Evolutionary conservation across 2,888 invertebrate genomes (phyloP).

Genomic region (Strigamia maritima): DNA sequence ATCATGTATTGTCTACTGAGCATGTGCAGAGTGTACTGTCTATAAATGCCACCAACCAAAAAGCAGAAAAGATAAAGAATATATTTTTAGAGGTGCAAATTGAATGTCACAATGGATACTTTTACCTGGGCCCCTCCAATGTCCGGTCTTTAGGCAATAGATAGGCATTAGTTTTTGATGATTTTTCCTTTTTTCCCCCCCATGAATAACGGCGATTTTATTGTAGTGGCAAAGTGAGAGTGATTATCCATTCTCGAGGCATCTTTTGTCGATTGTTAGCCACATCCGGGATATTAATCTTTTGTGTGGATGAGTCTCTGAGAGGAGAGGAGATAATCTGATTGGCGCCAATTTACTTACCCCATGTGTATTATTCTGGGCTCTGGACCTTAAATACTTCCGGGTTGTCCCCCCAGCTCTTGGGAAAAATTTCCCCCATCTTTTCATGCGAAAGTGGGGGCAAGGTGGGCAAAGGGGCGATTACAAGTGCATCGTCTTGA

Average conservation of each 20-base stretch:
- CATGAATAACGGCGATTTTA: no score
- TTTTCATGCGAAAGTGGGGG: not conserved
- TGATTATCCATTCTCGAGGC: not conserved
- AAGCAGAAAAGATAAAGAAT: no score
- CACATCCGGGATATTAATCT: conserved; percentile 1
- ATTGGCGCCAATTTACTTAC: not conserved
- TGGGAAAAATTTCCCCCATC: not conserved
- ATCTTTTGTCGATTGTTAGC: not conserved
- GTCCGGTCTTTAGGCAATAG: no score
- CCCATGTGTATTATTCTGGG: not conserved
- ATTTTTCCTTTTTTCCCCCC: no score
- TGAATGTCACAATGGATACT: no score
- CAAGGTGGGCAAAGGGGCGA: not conserved
- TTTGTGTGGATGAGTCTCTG: not conserved
- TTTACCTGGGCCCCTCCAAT: no score
- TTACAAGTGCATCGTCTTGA: not conserved
- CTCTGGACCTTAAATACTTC: not conserved
- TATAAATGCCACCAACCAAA: no score
- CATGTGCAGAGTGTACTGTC: no score
- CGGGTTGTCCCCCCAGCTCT: not conserved
- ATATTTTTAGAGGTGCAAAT: no score
- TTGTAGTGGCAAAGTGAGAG: no score
- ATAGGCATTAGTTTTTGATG: no score
- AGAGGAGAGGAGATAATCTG: not conserved
- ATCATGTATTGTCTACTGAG: no score